Base-by-base conservation (phyloP, 2,888 invertebrate genomes). In the Caenorhabditis doughertyi region DNA sequence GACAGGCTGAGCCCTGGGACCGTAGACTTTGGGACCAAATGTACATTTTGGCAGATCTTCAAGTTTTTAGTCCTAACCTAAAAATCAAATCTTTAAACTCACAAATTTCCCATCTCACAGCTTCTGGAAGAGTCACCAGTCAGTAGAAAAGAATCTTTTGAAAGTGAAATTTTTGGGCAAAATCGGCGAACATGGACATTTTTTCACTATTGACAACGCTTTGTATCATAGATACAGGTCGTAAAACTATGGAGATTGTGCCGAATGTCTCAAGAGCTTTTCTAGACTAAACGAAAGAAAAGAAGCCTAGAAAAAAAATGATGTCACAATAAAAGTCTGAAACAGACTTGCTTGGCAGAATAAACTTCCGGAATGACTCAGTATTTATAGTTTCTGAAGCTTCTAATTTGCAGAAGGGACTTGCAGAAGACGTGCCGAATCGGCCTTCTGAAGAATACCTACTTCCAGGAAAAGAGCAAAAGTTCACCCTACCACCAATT, bases 141-240 rank as follows among this genome's bases (percentile, higher is more conserved):
- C 18, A 3, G 3, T 47, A 3, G 18, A 18, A n/a, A 47, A 18
- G 44, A 35, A 35, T 7, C 5, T 7, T 35, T 47, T 55, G 29
- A 55, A 55, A 32, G 18, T 32, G 55, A 55, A 32, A 27, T 27
- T 53, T 27, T 4, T 3, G 16, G 53, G 53, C 53, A 16, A 27
- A 55, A 5, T 32, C 55, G 29, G 29, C 21, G 18, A 21, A 49
- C 49, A 49, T 49, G 3, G 51, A 23, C 55, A 55, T 55, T 2
- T 47, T 2, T 53, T 55, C 55, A 32, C 55, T 32, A 29, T n/a
- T 13, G 18, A 32, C 55, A 55, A 55, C 55, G 55, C 55, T 29
- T 55, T 55, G 55, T 55, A 32, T 55, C 55, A 18, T 29, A 18
- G 55, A 55, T 55, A 55, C 55, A 18, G 55, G 29, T 32, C 29